Evolutionary conservation across 2,797 vertebrate species (phyloP), one percentile per base, ranked within the genome.

Genomic region (Brachyalestes nurse): DNA sequence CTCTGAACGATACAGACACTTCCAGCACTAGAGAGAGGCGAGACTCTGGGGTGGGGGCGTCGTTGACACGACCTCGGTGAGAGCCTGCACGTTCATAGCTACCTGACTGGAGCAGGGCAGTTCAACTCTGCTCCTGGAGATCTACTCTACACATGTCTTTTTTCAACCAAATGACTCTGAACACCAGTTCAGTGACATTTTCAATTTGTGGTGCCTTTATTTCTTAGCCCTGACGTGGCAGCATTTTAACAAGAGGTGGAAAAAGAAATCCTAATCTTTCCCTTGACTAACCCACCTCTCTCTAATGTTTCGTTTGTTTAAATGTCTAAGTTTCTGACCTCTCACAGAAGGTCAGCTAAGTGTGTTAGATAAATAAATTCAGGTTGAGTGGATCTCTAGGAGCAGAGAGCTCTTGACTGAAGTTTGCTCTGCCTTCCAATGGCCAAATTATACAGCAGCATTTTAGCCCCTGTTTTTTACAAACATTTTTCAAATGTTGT

Each of bases 41-140:
- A 82, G 98, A 99, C 86, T 99, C 97, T 0, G 97, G 98, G 14
- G 97, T 99, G 0, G 98, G 97, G 49, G 97, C 97, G 61, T 99
- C 97, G 0, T 95, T 99, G 67, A 99, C 98, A 28, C 94, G 98
- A 84, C 97, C 97, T 55, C 95, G 97, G 98, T 98, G 87, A 90
- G 94, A 85, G 19, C 17, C 61, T 21, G 28, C 25, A 7, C 17
- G 25, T 14, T 49, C 17, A 38, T 38, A 64, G 13, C 28, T 62
- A 16, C 1, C 13, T 60, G 7, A 60, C n/a, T 21, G 7, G 55
- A 57, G 17, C 57, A 60, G 21, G 3, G 12, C 21, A 1, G 2
- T 60, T 9, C 57, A 62, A 12, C 4, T 10, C 10, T 14, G 25
- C 12, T 62, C 25, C 9, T 34, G 9, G 23, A 28, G 58, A 51